Evolutionary conservation across 2,113 vertebrate species (phyloP).

Genomic region (Engystomops pustulosus): DNA sequence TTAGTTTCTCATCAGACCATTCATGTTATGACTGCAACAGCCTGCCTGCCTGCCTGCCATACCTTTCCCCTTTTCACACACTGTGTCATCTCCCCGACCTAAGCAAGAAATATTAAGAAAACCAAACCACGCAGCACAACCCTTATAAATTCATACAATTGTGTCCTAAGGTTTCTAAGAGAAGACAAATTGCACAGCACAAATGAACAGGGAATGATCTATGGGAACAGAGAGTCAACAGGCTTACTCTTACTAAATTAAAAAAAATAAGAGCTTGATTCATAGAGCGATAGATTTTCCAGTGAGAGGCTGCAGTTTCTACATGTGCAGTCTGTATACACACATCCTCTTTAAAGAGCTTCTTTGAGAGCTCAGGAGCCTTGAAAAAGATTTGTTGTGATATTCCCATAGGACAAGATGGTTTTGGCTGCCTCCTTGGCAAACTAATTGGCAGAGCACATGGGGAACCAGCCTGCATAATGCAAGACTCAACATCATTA

Average conservation of each 20-base stretch:
- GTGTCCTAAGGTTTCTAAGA: conserved; percentile 49
- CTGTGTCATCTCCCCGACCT: background rate
- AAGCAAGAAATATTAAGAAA: conserved; percentile 43
- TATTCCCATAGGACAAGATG: background rate
- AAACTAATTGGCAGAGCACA: conserved; percentile 50
- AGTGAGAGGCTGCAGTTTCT: conserved; percentile 52
- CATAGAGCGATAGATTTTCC: conserved; percentile 57
- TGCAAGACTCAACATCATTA: conserved; percentile 56
- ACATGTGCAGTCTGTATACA: conserved; percentile 57
- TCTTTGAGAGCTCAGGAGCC: conserved; percentile 16
- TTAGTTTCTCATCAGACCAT: background rate
- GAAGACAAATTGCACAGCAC: conserved; percentile 50
- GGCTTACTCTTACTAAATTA: conserved; percentile 62
- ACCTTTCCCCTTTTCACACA: background rate
- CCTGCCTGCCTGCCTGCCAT: background rate
- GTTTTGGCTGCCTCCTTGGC: conserved; percentile 18
- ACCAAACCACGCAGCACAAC: conserved; percentile 34
- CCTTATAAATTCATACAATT: conserved; percentile 54
- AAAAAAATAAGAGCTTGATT: conserved; percentile 58
- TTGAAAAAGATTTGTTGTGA: conserved; percentile 42
- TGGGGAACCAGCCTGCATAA: conserved; percentile 3
- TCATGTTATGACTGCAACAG: background rate
- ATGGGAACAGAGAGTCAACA: conserved; percentile 48
- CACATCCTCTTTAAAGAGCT: conserved; percentile 27
- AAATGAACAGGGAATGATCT: conserved; percentile 53